phyloP scores from a whole-genome alignment of 2,797 vertebrate genomes.

The Darevskia nairensis region DNA sequence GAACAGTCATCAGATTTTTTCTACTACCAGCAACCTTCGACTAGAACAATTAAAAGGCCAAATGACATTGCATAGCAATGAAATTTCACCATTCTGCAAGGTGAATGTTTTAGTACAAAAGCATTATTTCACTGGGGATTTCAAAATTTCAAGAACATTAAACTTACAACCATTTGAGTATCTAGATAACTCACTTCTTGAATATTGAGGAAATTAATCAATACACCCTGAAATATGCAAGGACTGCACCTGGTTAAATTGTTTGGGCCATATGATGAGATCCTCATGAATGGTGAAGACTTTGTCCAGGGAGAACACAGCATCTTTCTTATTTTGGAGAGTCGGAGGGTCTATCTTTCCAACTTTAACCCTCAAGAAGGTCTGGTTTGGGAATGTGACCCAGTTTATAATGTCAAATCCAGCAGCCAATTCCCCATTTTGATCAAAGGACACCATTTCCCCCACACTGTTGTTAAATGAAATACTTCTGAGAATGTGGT shows the following conservation, averaged over 20 bases:
- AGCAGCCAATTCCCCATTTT: background rate
- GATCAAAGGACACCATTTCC: background rate
- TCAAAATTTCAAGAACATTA: no score
- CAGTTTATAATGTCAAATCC: conserved; percentile 20
- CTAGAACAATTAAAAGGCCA: no score
- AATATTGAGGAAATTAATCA: background rate
- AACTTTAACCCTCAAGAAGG: conserved; percentile 2
- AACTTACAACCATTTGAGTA: no score
- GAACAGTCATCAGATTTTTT: no score
- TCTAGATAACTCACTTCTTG: background rate
- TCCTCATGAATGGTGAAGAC: background rate
- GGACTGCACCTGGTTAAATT: background rate
- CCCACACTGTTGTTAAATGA: conserved; percentile 27
- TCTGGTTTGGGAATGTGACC: background rate
- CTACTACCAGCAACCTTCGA: no score
- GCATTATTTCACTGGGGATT: no score
- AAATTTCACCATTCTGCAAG: no score
- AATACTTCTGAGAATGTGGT: background rate
- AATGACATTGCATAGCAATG: no score
- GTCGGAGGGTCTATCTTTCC: background rate
- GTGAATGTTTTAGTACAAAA: no score
- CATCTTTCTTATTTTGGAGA: background rate
- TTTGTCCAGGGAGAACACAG: no score
- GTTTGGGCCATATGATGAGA: background rate
- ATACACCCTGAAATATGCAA: background rate